A percentile compares a stretch with the other conserved stretches of the same genome.
Conservation (phyloP, 2,797 vertebrate genomes). For the Liparis tanakae region DNA sequence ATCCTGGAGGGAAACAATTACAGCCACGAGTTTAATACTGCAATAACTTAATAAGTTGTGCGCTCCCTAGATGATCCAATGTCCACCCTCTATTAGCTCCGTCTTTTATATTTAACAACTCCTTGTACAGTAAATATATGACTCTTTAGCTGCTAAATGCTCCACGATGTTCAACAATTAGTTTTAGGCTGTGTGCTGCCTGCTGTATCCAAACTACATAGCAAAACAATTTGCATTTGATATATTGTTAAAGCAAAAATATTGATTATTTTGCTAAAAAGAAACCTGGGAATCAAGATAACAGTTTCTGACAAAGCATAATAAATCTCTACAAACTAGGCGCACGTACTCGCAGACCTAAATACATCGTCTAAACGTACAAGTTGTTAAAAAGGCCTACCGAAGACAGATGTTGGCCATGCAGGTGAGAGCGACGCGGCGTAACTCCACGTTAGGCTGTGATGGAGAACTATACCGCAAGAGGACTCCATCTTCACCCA, state of each 20-base stretch:
- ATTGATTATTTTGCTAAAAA: neutral
- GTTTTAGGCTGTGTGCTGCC: no score
- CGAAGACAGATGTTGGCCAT: constrained; percentile 95
- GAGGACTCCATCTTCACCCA: constrained; percentile 87
- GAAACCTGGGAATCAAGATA: neutral
- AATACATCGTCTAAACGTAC: neutral
- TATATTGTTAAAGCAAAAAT: no score
- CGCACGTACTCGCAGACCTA: neutral
- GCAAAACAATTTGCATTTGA: no score
- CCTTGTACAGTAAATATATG: neutral
- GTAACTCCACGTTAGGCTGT: constrained; percentile 87
- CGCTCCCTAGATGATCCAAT: neutral
- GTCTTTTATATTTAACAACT: neutral
- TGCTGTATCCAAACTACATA: no score
- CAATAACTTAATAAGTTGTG: neutral
- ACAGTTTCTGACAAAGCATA: neutral
- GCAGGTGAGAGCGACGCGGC: constrained; percentile 89
- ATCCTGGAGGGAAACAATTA: constrained; percentile 76
- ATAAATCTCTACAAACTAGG: neutral
- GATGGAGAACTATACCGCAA: constrained; percentile 81
- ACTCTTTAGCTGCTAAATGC: neutral
- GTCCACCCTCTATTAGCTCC: neutral
- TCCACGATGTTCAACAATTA: neutral
- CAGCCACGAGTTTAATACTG: neutral
- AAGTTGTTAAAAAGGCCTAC: constrained; percentile 69